Evolutionary conservation across 2,888 invertebrate species (phyloP), one percentile per base, ranked within the genome.

Genomic region (Itoplectis maculator): DNA sequence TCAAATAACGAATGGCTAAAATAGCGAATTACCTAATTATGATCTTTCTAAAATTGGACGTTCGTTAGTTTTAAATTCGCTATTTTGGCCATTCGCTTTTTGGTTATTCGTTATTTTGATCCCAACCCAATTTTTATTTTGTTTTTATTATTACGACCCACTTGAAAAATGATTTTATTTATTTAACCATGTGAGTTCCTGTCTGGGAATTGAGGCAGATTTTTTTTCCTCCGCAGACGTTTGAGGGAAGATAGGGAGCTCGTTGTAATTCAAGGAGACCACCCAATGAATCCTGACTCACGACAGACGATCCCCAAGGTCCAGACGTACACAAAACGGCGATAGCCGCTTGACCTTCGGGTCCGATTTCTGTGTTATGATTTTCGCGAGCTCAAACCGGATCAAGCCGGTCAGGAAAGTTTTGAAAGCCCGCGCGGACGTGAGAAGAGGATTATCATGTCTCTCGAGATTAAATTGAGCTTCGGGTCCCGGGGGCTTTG

Each of bases 191-290:
- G n/a, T n/a, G n/a, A n/a, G n/a, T n/a, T n/a, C n/a, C n/a, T n/a
- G n/a, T 69, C 37, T 9, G 8, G 20, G 15, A 20, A 69, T 54
- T 20, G 11, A 35, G 35, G 51, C n/a, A 69, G 20, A 69, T 69
- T 54, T n/a, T n/a, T n/a, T n/a, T n/a, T n/a, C n/a, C n/a, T n/a
- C 29, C 2, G 29, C 29, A 29, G 29, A 29, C 18, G 13, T 29
- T 61, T 7, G n/a, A 0, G 35, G 13, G n/a, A 29, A 13, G 23
- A 2, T 35, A 15, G 37, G 35, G 2, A 35, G 61, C 54, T 77
- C 63, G 35, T 77, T 77, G 69, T 70, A 70, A 77, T 77, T 77
- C 54, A 54, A 77, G 42, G 63, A 51, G 63, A 47, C 35, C 61
- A 29, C n/a, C 42, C 7, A 23, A 13, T 11, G 5, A 9, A 37